Evolutionary conservation across 2,113 vertebrate genomes (phyloP).

Genomic region (Hipposideros armiger): DNA sequence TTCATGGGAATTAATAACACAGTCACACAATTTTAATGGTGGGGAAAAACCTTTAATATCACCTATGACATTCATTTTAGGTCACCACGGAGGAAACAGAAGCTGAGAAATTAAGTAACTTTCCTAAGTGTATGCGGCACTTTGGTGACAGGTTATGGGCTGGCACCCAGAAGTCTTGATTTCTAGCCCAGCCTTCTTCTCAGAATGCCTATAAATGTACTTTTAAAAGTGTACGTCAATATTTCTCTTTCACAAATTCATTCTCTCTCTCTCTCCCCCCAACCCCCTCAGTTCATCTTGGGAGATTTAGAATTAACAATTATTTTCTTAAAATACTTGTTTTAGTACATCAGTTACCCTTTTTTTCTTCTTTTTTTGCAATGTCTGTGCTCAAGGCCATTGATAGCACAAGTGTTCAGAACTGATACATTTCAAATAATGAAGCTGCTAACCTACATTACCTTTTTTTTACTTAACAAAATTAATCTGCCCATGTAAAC

Average conservation of each 20-base stretch:
- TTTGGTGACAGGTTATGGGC: background rate
- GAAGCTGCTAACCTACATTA: constrained; percentile 83
- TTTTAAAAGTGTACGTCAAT: constrained; percentile 61
- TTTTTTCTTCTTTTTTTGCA: constrained; percentile 64
- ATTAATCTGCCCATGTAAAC: constrained; percentile 85
- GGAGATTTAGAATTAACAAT: constrained; percentile 75
- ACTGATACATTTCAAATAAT: constrained; percentile 84
- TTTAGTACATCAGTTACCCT: constrained; percentile 77
- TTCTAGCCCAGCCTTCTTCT: background rate
- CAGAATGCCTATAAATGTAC: background rate
- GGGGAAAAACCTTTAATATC: constrained; percentile 27
- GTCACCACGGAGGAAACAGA: constrained; percentile 54
- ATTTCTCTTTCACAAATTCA: constrained; percentile 44
- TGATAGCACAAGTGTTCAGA: constrained; percentile 83
- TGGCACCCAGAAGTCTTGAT: background rate
- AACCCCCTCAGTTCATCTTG: background rate
- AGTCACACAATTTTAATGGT: constrained; percentile 15
- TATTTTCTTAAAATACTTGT: constrained; percentile 76
- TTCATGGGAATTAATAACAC: constrained; percentile 54
- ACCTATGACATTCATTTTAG: background rate
- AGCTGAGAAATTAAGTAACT: constrained; percentile 67
- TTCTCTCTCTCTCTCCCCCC: background rate
- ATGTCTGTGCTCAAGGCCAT: constrained; percentile 73
- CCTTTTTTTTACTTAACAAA: constrained; percentile 86
- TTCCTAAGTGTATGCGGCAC: constrained; percentile 14